Evolutionary conservation across 53 echinoderm and acorn worm genomes (phyloP).

Genomic region (Mesocentrotus franciscanus): DNA sequence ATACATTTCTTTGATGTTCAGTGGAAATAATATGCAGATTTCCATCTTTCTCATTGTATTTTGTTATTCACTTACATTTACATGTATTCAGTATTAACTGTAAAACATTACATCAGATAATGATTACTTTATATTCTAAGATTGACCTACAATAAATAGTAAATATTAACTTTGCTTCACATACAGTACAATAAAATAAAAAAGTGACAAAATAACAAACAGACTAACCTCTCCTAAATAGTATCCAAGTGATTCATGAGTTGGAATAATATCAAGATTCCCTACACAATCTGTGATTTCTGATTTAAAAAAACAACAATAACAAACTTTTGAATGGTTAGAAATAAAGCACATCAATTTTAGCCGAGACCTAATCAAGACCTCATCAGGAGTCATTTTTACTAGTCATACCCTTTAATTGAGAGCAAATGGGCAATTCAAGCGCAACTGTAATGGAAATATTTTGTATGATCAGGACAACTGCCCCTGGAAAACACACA

Average conservation of each 20-base stretch:
- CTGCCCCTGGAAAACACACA: too few relatives aligned
- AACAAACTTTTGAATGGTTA: neutral
- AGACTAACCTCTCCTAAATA: conserved; percentile 5
- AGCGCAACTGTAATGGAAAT: too few relatives aligned
- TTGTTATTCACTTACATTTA: neutral
- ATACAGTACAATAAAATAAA: neutral
- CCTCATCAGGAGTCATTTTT: too few relatives aligned
- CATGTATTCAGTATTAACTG: too few relatives aligned
- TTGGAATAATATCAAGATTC: neutral
- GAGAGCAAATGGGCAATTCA: too few relatives aligned
- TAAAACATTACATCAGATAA: too few relatives aligned
- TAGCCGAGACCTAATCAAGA: too few relatives aligned
- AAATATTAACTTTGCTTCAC: neutral
- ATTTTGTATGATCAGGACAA: too few relatives aligned
- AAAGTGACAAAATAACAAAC: neutral
- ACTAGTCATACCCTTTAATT: too few relatives aligned
- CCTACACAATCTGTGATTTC: neutral
- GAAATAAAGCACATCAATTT: neutral
- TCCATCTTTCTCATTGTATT: neutral
- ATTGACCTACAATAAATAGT: too few relatives aligned
- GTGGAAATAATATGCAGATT: neutral
- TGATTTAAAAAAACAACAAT: neutral
- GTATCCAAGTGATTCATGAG: neutral
- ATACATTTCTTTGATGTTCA: neutral
- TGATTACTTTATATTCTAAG: too few relatives aligned